Percentiles rank a stretch among this genome's conserved stretches.
Conservation (phyloP, 2,888 invertebrate species). For the Cataglyphis altisquamis region DNA sequence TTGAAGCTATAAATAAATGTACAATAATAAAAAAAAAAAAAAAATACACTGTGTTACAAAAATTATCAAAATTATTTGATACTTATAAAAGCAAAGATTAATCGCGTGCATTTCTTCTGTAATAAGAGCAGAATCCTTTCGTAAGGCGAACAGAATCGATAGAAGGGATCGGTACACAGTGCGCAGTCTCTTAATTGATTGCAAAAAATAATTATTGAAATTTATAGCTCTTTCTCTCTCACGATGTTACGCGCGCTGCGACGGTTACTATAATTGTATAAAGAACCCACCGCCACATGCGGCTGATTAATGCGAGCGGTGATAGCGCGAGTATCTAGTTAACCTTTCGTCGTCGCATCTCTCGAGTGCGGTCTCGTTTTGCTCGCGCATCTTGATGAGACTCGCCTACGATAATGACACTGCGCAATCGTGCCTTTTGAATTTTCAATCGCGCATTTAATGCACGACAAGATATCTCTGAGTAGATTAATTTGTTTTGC, state of each 20-base stretch:
- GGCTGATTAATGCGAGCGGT: conserved; percentile 58
- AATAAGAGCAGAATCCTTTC: not conserved
- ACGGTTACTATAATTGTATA: conserved; percentile 58
- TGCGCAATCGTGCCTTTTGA: not conserved
- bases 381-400: not conserved
- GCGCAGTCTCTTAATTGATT: conserved; percentile 40
- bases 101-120: no score
- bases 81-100: not conserved
- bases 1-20: not conserved
- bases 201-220: conserved; percentile 41
- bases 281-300: conserved; percentile 28
- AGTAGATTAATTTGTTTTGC: conserved; percentile 29
- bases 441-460: conserved; percentile 27
- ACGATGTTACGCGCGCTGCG: not conserved
- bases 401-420: conserved; percentile 19
- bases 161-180: not conserved
- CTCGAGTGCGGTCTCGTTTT: conserved; percentile 7
- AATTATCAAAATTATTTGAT: conserved; percentile 3
- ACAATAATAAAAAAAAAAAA: not conserved
- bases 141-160: not conserved
- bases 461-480: conserved; percentile 26
- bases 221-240: not conserved
- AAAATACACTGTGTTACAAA: not conserved
- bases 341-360: not conserved
- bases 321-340: conserved; percentile 32